Percentiles rank a stretch among this genome's conserved stretches.
These are phyloP conservation scores for Atherinomorus stipes DNA, from an alignment of 2,113 vertebrate genomes.

Conservation along the genomic window DNA sequence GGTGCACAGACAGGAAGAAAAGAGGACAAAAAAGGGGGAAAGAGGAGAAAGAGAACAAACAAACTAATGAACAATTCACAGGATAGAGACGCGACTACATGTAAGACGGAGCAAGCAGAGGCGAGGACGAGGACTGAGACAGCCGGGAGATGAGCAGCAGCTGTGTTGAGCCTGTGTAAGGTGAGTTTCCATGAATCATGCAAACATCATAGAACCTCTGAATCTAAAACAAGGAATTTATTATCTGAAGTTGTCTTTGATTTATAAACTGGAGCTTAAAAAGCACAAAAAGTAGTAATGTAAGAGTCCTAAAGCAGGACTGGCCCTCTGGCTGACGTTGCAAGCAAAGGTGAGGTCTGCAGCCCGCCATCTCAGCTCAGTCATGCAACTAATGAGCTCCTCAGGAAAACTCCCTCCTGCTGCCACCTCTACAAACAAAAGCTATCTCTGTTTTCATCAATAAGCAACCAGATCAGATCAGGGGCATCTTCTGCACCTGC, in stretches of 20 bases:
- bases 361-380: neutral
- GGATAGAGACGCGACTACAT: conserved; percentile 74
- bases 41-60: conserved; percentile 87
- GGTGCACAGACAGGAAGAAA: conserved; percentile 87
- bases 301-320: neutral
- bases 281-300: neutral
- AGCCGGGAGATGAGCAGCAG: conserved; percentile 34
- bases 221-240: neutral
- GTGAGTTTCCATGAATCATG: conserved; percentile 27
- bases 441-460: too few species aligned
- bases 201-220: conserved; percentile 4
- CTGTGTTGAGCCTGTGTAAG: neutral
- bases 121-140: conserved; percentile 27
- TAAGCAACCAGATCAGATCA: too few species aligned
- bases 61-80: conserved; percentile 89
- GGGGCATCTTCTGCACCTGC: too few species aligned
- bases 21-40: conserved; percentile 80
- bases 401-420: neutral
- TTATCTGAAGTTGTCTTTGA: neutral
- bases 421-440: neutral
- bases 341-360: neutral
- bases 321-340: conserved; percentile 10
- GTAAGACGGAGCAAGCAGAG: conserved; percentile 73
- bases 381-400: neutral
- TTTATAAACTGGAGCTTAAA: neutral